These are phyloP conservation scores for Leptothorax acervorum DNA, from an alignment of 2,888 invertebrate species.

Conservation along the genomic window DNA sequence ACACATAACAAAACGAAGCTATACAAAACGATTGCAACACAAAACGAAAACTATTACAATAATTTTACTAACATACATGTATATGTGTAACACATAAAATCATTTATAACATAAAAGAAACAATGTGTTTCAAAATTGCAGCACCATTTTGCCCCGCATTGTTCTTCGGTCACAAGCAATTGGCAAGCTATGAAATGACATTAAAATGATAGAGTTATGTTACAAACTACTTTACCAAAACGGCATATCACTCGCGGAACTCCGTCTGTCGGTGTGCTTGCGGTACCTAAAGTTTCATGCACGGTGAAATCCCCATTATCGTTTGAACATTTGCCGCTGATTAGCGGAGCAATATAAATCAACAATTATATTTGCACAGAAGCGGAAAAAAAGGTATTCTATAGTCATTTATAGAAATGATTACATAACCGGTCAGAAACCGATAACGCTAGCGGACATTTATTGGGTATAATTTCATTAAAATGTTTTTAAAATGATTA, in stretches of 20 bases:
- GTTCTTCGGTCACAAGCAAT: constrained; percentile 75
- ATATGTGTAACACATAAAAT: constrained; percentile 30
- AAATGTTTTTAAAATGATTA: neutral
- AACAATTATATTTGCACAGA: constrained; percentile 4
- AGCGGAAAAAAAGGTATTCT: neutral
- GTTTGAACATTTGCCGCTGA: constrained; percentile 51
- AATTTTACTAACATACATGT: constrained; percentile 19
- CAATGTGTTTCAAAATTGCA: constrained; percentile 47
- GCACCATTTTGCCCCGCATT: constrained; percentile 59
- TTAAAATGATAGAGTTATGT: constrained; percentile 71
- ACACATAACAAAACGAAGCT: constrained; percentile 30
- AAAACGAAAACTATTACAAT: neutral
- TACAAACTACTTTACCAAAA: constrained; percentile 83
- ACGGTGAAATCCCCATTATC: constrained; percentile 59
- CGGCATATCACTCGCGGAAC: constrained; percentile 82
- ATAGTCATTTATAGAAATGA: neutral
- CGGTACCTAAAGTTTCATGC: constrained; percentile 82
- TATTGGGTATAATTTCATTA: neutral
- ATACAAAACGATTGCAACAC: constrained; percentile 17
- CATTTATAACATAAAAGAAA: constrained; percentile 46
- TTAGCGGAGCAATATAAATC: constrained; percentile 41
- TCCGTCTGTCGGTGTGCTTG: constrained; percentile 79
- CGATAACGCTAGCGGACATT: neutral
- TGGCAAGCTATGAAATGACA: constrained; percentile 78
- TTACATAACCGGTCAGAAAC: neutral